phyloP scores from a whole-genome alignment of 2,797 vertebrate species.

The Pangasius djambal region DNA sequence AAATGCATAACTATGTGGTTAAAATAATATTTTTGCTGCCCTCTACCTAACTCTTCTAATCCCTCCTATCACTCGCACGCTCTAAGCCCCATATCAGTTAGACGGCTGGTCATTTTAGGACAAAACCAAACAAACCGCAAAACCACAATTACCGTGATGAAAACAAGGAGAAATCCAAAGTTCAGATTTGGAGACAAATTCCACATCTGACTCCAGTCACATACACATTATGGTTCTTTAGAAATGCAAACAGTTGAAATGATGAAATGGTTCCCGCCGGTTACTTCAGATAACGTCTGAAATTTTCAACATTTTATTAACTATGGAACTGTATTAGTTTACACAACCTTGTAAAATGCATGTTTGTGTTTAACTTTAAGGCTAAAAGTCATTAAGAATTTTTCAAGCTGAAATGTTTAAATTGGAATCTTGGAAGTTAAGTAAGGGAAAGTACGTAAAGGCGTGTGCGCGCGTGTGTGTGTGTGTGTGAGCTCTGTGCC shows the following conservation, averaged over 20 bases:
- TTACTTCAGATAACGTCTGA: conserved; percentile 2
- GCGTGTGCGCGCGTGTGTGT: conserved; percentile 2
- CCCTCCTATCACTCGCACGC: conserved; percentile 50
- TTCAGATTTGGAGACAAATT: conserved; percentile 38
- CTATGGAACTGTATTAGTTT: background rate
- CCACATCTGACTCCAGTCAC: conserved; percentile 27
- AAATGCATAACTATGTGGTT: conserved; percentile 57
- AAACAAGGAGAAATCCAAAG: conserved; percentile 42
- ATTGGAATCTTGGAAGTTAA: background rate
- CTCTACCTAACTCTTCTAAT: conserved; percentile 53
- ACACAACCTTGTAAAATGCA: background rate
- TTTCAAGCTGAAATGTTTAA: background rate
- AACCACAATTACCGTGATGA: conserved; percentile 38
- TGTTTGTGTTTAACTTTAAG: conserved; percentile 6
- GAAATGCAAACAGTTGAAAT: conserved; percentile 11
- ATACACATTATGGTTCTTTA: conserved; percentile 19
- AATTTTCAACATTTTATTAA: background rate
- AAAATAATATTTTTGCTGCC: conserved; percentile 60
- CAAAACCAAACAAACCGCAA: conserved; percentile 55
- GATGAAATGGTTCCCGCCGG: background rate
- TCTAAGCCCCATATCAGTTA: conserved; percentile 53
- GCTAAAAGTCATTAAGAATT: background rate
- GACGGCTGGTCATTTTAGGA: conserved; percentile 44
- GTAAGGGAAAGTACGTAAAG: background rate
- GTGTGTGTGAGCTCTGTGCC: conserved; percentile 4